Conservation (phyloP, 2,888 invertebrate species). For the Tubulanus polymorphus region DNA sequence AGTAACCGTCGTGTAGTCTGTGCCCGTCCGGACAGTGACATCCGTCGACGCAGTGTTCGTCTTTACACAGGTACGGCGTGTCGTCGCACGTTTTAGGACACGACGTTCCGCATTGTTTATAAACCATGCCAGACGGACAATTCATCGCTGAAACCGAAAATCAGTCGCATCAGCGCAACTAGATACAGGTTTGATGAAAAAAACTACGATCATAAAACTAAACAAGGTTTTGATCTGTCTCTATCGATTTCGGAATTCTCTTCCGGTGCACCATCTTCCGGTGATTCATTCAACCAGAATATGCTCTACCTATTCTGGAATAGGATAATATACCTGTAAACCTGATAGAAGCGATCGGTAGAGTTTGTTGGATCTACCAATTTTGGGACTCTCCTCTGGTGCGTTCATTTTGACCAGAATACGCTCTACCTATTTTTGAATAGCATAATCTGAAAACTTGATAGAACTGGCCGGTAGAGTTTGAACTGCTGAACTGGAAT, state of each 20-base stretch:
- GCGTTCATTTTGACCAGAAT: no score
- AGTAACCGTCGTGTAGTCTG: conserved; percentile 71
- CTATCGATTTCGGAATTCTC: background rate
- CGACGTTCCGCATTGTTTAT: conserved; percentile 73
- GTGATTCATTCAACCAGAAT: no score
- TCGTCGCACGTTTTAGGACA: conserved; percentile 67
- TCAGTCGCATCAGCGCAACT: conserved; percentile 4
- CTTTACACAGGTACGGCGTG: conserved; percentile 29
- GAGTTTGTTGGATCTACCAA: no score
- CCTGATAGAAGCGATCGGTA: no score
- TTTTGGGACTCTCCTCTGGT: no score
- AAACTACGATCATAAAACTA: background rate
- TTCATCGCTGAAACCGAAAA: conserved; percentile 64
- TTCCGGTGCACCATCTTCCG: background rate
- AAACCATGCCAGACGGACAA: conserved; percentile 72
- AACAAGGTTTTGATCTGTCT: background rate
- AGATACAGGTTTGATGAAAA: conserved; percentile 5
- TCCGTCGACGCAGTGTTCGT: conserved; percentile 72
- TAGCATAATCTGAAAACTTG: no score
- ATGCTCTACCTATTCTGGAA: no score
- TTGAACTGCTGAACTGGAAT: no score
- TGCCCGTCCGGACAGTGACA: conserved; percentile 82
- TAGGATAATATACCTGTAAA: no score
- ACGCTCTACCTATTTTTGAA: no score
- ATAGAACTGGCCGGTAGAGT: no score